Evolutionary conservation across 2,113 vertebrate species (phyloP).

Genomic region (Silurus glanis): DNA sequence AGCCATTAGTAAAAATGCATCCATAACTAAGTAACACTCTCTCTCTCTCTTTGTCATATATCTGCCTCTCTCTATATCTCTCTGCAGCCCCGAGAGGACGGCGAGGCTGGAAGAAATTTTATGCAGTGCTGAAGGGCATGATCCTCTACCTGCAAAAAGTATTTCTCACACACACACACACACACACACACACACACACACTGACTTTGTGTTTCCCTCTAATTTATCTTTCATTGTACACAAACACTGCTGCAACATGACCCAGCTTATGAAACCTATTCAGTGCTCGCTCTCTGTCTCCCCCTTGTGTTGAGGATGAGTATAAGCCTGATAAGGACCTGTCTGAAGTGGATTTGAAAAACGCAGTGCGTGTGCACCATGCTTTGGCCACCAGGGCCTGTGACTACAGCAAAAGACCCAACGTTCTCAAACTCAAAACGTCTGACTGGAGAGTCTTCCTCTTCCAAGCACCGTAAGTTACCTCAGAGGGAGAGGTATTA

Average conservation of each 20-base stretch:
- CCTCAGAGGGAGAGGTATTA: neutral
- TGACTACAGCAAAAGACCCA: slow-evolving; percentile 94
- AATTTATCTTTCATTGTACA: neutral
- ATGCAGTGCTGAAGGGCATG: slow-evolving; percentile 94
- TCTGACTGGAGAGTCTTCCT: slow-evolving; percentile 98
- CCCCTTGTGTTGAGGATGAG: slow-evolving; percentile 82
- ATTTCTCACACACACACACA: slow-evolving; percentile 53
- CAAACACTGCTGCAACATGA: slow-evolving; percentile 6
- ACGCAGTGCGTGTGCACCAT: slow-evolving; percentile 91
- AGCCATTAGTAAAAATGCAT: slow-evolving; percentile 35
- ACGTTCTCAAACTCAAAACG: slow-evolving; percentile 93
- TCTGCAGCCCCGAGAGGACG: slow-evolving; percentile 88
- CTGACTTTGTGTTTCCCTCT: neutral
- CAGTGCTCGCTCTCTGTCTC: slow-evolving; percentile 59
- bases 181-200: neutral
- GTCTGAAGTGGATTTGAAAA: slow-evolving; percentile 94
- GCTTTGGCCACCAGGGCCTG: slow-evolving; percentile 90
- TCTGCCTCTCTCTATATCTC: neutral
- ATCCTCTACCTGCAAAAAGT: slow-evolving; percentile 97
- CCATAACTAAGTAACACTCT: neutral
- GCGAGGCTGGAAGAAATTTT: slow-evolving; percentile 98
- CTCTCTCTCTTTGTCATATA: slow-evolving; percentile 6
- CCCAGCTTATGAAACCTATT: slow-evolving; percentile 1
- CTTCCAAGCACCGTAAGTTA: slow-evolving; percentile 89
- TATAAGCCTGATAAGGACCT: slow-evolving; percentile 93